These are phyloP conservation scores for Micronisus gabar DNA, from an alignment of 2,113 vertebrate genomes.

Conservation along the genomic window DNA sequence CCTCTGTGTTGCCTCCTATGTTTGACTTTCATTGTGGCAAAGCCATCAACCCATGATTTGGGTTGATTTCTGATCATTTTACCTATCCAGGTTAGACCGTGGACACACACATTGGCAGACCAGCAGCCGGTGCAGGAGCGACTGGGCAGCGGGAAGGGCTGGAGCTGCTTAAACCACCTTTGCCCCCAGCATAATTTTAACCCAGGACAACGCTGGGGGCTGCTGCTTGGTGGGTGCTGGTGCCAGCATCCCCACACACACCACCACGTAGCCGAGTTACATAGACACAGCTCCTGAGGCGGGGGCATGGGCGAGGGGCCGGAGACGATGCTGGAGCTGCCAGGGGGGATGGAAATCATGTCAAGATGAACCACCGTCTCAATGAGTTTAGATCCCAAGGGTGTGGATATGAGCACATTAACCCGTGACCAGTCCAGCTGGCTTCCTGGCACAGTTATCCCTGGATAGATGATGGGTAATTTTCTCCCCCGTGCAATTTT, in stretches of 20 bases:
- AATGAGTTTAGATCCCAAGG: neutral
- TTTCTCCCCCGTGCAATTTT: neutral
- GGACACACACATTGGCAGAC: fast-evolving
- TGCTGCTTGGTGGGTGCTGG: neutral
- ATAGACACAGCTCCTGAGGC: neutral
- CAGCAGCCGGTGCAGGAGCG: neutral
- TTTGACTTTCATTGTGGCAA: neutral
- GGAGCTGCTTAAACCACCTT: neutral
- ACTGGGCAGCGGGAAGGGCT: neutral
- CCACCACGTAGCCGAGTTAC: neutral
- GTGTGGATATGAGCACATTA: neutral
- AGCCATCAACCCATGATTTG: neutral
- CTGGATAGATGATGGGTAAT: neutral
- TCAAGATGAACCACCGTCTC: neutral
- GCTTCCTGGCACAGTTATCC: neutral
- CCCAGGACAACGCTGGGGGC: neutral
- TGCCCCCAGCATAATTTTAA: neutral
- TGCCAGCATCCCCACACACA: neutral
- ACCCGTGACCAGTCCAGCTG: constrained; percentile 15
- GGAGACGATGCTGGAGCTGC: neutral
- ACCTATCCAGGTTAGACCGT: neutral
- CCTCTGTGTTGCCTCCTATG: neutral
- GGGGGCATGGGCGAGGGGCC: fast-evolving
- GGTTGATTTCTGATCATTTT: neutral
- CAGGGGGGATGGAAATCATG: fast-evolving